phyloP scores from a whole-genome alignment of 2,888 invertebrate genomes.

The Drosophila bunnanda region DNA sequence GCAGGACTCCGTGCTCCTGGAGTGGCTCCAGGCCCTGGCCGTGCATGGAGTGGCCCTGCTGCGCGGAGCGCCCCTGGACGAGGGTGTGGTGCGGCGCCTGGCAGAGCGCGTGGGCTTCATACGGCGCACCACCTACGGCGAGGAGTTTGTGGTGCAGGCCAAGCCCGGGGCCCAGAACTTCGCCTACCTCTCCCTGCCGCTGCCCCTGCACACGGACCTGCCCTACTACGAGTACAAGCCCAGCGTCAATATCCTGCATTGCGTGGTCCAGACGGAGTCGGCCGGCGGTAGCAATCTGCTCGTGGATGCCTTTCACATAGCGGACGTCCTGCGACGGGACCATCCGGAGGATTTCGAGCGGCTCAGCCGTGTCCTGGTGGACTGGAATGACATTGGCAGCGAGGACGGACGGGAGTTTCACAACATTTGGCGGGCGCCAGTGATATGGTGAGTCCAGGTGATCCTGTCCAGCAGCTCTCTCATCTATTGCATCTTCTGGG shows the following conservation, averaged over 20 bases:
- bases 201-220: slow-evolving; percentile 91
- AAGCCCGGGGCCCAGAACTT: slow-evolving; percentile 90
- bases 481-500: background rate
- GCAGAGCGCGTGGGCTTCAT: slow-evolving; percentile 89
- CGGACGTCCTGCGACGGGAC: slow-evolving; percentile 86
- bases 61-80: slow-evolving; percentile 86
- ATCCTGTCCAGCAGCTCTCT: background rate
- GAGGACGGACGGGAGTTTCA: slow-evolving; percentile 88
- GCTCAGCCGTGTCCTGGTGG: slow-evolving; percentile 87
- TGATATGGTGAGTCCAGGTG: slow-evolving; percentile 86
- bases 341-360: slow-evolving; percentile 87
- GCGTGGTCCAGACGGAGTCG: slow-evolving; percentile 88
- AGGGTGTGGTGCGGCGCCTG: slow-evolving; percentile 86
- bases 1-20: slow-evolving; percentile 84
- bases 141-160: slow-evolving; percentile 88
- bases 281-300: slow-evolving; percentile 89
- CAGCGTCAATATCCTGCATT: slow-evolving; percentile 90
- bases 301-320: slow-evolving; percentile 89
- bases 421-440: slow-evolving; percentile 87
- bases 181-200: slow-evolving; percentile 88
- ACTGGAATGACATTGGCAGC: slow-evolving; percentile 90
- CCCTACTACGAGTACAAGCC: slow-evolving; percentile 92
- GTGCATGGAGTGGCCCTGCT: slow-evolving; percentile 89
- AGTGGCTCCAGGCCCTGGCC: slow-evolving; percentile 88
- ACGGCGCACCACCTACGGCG: slow-evolving; percentile 90